Evolutionary conservation across 2,113 vertebrate species (phyloP).

Genomic region (Leptobrachium leishanense): DNA sequence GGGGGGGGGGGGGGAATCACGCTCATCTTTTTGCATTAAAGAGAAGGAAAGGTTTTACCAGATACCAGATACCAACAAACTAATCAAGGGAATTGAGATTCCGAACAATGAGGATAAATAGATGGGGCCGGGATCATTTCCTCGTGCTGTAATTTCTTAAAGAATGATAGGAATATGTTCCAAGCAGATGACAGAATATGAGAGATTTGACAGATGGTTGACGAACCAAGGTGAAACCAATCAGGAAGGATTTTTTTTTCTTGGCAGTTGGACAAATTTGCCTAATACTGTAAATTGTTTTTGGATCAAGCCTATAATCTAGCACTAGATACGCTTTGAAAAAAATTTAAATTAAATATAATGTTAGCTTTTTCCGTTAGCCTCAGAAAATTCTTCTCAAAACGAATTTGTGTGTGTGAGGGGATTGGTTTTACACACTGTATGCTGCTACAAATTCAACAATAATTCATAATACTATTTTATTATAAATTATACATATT

Average conservation of each 20-base stretch:
- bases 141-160: slow-evolving; percentile 41
- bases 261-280: slow-evolving; percentile 42
- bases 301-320: slow-evolving; percentile 30
- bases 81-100: slow-evolving; percentile 50
- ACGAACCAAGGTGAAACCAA: slow-evolving; percentile 47
- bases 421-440: too few relatives aligned
- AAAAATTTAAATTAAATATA: background rate
- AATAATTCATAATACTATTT: too few relatives aligned
- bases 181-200: slow-evolving; percentile 38
- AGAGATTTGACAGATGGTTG: slow-evolving; percentile 48
- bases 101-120: slow-evolving; percentile 47
- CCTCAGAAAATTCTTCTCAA: too few relatives aligned
- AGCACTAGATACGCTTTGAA: slow-evolving; percentile 24
- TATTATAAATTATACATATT: too few relatives aligned
- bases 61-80: slow-evolving; percentile 34
- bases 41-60: slow-evolving; percentile 28
- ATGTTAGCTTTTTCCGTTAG: too few relatives aligned
- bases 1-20: background rate
- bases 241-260: slow-evolving; percentile 39
- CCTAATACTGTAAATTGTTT: slow-evolving; percentile 42
- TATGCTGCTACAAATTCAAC: too few relatives aligned
- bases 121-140: slow-evolving; percentile 43
- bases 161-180: slow-evolving; percentile 41
- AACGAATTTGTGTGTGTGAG: too few relatives aligned
- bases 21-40: slow-evolving; percentile 27